Evolutionary conservation across 1,140 invertebrate species (phyloP), one percentile per base, ranked within the genome.

Genomic region (Drosophila bipectinata): DNA sequence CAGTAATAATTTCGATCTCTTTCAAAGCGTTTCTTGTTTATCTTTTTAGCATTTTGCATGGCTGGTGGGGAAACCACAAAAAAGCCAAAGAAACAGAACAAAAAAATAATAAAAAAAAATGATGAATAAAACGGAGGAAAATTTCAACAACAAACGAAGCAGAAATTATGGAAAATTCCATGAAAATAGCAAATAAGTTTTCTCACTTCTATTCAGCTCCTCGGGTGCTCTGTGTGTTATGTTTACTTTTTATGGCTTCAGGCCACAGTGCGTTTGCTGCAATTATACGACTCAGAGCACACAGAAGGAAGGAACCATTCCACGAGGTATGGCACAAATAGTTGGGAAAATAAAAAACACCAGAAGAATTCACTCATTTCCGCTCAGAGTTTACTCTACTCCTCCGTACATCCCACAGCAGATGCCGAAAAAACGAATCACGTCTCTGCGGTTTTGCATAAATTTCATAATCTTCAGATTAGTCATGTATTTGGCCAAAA

Each of bases 121-220:
- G 54, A 48, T 2, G 24, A 48, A 12, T 10, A 41, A 59, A 56
- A 7, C 14, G 54, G 34, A 26, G 52, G 12, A 63, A 77, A 37
- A 62, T 45, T 54, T 45, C 34, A 59, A 45, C 34, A 67, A 73
- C 54, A 81, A 73, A 75, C 79, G 59, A 79, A 79, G 79, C 76
- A 72, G 76, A 83, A 83, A 85, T 87, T 81, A 85, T 85, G 82
- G 84, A 73, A 85, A 85, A 78, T 85, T 85, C 82, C 82, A 73
- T 85, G 81, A 85, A 85, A 87, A 87, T 85, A 81, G 81, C 81
- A 87, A 87, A 85, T 87, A 85, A 82, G 73, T 87, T 87, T 87
- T 79, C 80, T 79, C 54, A 55, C 62, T 62, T 57, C 39, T 28
- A 44, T 58, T 14, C 49, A 51, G 39, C 52, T 47, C 37, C 49